phyloP scores from a whole-genome alignment of 2,888 invertebrate species.

The Troides aeacus region DNA sequence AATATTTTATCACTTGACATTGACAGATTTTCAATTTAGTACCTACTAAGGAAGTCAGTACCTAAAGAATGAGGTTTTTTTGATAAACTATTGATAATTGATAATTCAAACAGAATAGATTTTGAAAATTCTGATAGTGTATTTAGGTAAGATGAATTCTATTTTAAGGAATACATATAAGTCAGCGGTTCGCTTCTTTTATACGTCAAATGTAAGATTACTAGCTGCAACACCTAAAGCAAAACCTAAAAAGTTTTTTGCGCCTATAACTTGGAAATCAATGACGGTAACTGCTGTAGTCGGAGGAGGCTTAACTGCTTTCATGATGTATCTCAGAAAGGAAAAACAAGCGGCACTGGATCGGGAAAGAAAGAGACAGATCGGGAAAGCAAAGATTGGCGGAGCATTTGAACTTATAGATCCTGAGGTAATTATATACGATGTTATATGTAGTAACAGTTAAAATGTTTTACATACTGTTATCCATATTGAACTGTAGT shows the following conservation, averaged over 20 bases:
- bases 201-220: slow-evolving; percentile 54
- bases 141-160: slow-evolving; percentile 54
- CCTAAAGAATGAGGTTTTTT: slow-evolving; percentile 13
- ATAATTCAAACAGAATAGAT: slow-evolving; percentile 25
- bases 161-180: slow-evolving; percentile 50
- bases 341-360: slow-evolving; percentile 88
- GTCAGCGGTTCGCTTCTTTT: slow-evolving; percentile 51
- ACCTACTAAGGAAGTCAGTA: background rate
- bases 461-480: no score
- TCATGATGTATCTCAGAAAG: slow-evolving; percentile 88
- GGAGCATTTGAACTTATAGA: slow-evolving; percentile 94
- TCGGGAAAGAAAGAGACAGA: slow-evolving; percentile 86
- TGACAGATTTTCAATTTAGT: background rate
- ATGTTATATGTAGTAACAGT: background rate
- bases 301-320: slow-evolving; percentile 83
- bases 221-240: slow-evolving; percentile 61
- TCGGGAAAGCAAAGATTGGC: slow-evolving; percentile 96
- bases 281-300: slow-evolving; percentile 83
- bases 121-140: background rate
- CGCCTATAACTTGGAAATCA: slow-evolving; percentile 91
- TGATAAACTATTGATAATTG: slow-evolving; percentile 29
- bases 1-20: background rate
- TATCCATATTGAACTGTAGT: no score
- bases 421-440: slow-evolving; percentile 68
- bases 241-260: slow-evolving; percentile 55